Percentiles rank a stretch among this genome's conserved stretches.
Evolutionary conservation across 1,140 invertebrate genomes (phyloP).

Genomic region (Mercenaria mercenaria): DNA sequence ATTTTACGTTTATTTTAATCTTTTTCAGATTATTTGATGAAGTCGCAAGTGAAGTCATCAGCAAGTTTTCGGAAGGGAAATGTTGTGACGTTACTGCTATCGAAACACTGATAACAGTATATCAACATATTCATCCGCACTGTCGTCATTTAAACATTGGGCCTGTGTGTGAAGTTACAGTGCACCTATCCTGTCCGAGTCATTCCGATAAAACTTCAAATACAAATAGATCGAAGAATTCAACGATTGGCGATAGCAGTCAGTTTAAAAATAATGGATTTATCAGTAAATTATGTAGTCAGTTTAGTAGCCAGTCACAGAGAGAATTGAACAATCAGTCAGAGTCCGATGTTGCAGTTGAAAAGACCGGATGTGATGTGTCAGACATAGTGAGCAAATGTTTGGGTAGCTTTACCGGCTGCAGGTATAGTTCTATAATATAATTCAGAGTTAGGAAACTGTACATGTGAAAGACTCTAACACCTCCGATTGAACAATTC

Average conservation of each 20-base stretch:
- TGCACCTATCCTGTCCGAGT: not conserved
- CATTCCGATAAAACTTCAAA: not conserved
- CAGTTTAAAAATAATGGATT: not conserved
- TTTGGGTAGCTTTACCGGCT: not conserved
- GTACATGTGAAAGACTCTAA: too few relatives aligned
- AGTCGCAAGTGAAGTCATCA: not conserved
- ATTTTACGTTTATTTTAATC: too few relatives aligned
- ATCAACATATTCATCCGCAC: not conserved
- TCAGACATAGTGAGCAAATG: not conserved
- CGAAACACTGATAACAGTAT: not conserved
- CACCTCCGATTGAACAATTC: too few relatives aligned
- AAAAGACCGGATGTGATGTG: not conserved
- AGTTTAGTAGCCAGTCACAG: not conserved
- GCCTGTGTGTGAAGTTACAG: not conserved
- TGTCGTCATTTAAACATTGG: not conserved
- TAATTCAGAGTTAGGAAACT: too few relatives aligned
- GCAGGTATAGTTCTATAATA: not conserved
- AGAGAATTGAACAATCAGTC: not conserved
- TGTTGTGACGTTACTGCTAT: not conserved
- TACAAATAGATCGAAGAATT: not conserved
- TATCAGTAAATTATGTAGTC: not conserved
- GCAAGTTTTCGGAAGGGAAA: not conserved
- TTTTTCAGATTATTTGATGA: constrained; percentile 10
- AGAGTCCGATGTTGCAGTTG: not conserved
- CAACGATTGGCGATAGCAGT: not conserved